phyloP scores from a whole-genome alignment of 1,140 invertebrate genomes.

The Drosophila yakuba region DNA sequence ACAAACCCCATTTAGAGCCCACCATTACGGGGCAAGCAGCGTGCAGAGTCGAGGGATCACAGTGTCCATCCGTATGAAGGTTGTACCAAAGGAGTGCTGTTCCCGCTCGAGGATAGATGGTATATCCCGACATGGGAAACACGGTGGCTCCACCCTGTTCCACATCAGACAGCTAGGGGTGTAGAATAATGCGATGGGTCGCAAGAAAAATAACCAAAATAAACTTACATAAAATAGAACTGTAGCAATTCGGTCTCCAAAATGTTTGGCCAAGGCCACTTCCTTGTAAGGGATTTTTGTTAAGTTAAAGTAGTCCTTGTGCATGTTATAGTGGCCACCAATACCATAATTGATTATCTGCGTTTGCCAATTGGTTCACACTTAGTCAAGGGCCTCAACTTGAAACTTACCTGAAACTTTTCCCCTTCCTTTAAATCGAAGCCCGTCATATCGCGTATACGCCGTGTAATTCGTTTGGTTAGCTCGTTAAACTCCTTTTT shows the following conservation, averaged over 20 bases:
- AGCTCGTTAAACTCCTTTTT: too few relatives aligned
- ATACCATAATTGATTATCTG: too few relatives aligned
- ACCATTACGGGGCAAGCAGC: conserved; percentile 97
- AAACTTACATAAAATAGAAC: conserved; percentile 64
- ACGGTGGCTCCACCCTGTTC: conserved; percentile 97
- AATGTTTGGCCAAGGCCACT: conserved; percentile 64
- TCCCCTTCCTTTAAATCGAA: too few relatives aligned
- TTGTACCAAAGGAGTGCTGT: conserved; percentile 98
- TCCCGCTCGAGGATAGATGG: conserved; percentile 94
- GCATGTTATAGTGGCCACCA: too few relatives aligned
- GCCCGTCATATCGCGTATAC: too few relatives aligned
- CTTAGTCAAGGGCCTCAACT: too few relatives aligned
- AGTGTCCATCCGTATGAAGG: conserved; percentile 93
- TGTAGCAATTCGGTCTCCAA: conserved; percentile 59
- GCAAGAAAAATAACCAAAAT: background rate
- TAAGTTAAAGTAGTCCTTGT: too few relatives aligned
- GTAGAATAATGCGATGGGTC: rapidly evolving
- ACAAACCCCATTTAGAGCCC: conserved; percentile 96
- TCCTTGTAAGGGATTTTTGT: too few relatives aligned
- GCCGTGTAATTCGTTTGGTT: too few relatives aligned
- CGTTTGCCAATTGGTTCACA: too few relatives aligned
- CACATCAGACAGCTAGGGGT: conserved; percentile 94
- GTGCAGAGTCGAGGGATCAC: conserved; percentile 94
- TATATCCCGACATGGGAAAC: conserved; percentile 92
- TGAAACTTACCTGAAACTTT: too few relatives aligned